Percentiles rank a stretch among this genome's conserved stretches.
These are phyloP conservation scores for Drosophila sulfurigaster DNA, from an alignment of 1,140 invertebrate species.

Conservation along the genomic window DNA sequence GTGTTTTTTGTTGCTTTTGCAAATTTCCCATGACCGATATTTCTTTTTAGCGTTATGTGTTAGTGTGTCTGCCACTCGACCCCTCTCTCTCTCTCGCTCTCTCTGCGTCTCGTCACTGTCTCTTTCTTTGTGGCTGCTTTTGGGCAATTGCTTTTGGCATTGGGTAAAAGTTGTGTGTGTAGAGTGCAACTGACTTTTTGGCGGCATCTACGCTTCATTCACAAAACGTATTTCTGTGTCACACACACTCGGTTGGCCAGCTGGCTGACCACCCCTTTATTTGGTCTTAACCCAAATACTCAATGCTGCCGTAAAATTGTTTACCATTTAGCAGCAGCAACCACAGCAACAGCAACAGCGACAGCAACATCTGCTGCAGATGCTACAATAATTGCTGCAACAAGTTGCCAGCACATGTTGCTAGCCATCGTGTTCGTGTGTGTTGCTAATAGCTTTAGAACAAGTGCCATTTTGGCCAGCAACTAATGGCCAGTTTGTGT, in stretches of 20 bases:
- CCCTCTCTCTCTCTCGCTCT: background rate
- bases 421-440: constrained; percentile 54
- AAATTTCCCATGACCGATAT: constrained; percentile 81
- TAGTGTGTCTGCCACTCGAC: constrained; percentile 10
- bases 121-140: constrained; percentile 46
- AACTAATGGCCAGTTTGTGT: constrained; percentile 83
- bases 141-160: constrained; percentile 42
- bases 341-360: constrained; percentile 18
- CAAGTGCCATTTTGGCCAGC: constrained; percentile 82
- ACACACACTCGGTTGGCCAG: constrained; percentile 8
- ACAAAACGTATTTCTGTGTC: constrained; percentile 75
- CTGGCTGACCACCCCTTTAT: constrained; percentile 74
- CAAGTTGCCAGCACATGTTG: constrained; percentile 70
- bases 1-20: constrained; percentile 13
- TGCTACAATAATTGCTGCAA: constrained; percentile 76
- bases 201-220: constrained; percentile 63
- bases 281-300: constrained; percentile 83
- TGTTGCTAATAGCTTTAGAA: constrained; percentile 82
- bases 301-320: constrained; percentile 64
- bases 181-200: constrained; percentile 36
- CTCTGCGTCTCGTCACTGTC: background rate
- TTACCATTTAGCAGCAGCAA: constrained; percentile 63
- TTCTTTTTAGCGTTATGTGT: constrained; percentile 12
- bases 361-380: constrained; percentile 41
- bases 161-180: constrained; percentile 56